A percentile compares a stretch with the other conserved stretches of the same genome.
Conservation (phyloP, 2,888 invertebrate species). For the Meiosimyza platycephala region DNA sequence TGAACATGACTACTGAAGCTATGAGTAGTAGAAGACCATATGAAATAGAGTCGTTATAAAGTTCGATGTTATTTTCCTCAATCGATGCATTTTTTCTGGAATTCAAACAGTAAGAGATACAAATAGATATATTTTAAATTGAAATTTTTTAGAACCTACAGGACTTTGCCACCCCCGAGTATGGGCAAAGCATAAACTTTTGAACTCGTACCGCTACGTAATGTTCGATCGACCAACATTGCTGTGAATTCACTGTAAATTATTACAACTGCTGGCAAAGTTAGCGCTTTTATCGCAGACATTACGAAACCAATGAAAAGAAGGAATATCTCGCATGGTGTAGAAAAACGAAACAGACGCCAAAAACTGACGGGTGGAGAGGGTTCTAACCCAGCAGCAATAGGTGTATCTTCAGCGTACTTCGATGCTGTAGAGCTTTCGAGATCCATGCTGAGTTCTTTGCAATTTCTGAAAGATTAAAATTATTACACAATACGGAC, state of each 20-base stretch:
- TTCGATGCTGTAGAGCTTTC: slow-evolving; percentile 56
- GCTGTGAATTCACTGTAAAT: slow-evolving; percentile 80
- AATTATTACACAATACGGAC: too few relatives aligned
- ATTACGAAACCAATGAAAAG: slow-evolving; percentile 71
- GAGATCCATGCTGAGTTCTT: slow-evolving; percentile 52
- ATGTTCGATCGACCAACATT: slow-evolving; percentile 75
- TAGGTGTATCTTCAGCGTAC: slow-evolving; percentile 52
- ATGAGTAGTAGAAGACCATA: slow-evolving; percentile 74
- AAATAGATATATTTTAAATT: background rate
- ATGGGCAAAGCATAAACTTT: slow-evolving; percentile 71
- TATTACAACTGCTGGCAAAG: slow-evolving; percentile 76
- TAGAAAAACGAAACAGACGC: slow-evolving; percentile 71
- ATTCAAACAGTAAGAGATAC: background rate
- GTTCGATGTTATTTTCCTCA: slow-evolving; percentile 71
- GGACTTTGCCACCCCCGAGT: slow-evolving; percentile 74
- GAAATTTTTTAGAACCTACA: slow-evolving; percentile 64
- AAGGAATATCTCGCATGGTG: slow-evolving; percentile 70
- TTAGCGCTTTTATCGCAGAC: slow-evolving; percentile 73
- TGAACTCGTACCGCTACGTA: slow-evolving; percentile 71
- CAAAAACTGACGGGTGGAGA: slow-evolving; percentile 56
- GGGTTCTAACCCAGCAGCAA: slow-evolving; percentile 55
- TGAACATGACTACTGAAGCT: slow-evolving; percentile 72
- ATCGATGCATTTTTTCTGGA: slow-evolving; percentile 70
- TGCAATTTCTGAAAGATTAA: too few relatives aligned
- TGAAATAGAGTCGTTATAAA: slow-evolving; percentile 75